phyloP scores from a whole-genome alignment of 64 coral and sea anemone species.

The Montipora foliosa region DNA sequence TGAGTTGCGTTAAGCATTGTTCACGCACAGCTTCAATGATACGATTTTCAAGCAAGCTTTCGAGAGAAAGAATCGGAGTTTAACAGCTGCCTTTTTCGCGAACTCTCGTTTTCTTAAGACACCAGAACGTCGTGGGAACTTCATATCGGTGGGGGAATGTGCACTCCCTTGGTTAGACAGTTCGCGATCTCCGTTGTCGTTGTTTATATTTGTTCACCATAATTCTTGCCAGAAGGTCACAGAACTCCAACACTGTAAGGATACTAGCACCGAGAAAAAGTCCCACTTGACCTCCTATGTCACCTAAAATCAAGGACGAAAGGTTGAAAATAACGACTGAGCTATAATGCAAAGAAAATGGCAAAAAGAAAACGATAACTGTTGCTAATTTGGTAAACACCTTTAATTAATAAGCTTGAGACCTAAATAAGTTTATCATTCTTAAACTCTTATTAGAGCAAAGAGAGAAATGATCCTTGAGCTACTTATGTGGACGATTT shows the following conservation, averaged over 20 bases:
- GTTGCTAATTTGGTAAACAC: too few relatives aligned
- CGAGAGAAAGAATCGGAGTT: too few relatives aligned
- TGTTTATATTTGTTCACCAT: constrained; percentile 71
- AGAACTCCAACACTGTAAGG: constrained; percentile 92
- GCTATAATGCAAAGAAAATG: background rate
- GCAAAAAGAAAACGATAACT: too few relatives aligned
- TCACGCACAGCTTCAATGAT: too few relatives aligned
- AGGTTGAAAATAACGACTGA: background rate
- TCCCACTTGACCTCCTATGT: constrained; percentile 97
- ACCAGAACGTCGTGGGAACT: background rate
- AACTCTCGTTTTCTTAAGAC: background rate
- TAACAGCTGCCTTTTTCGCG: too few relatives aligned
- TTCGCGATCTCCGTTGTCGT: constrained; percentile 4
- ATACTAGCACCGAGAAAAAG: constrained; percentile 98
- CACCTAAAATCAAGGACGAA: constrained; percentile 62
- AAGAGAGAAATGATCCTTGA: too few relatives aligned
- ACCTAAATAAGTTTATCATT: too few relatives aligned
- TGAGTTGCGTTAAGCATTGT: too few relatives aligned
- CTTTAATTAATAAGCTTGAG: background rate
- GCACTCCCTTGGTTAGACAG: background rate
- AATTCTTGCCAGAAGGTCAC: constrained; percentile 91
- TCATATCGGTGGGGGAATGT: background rate
- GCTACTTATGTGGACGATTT: too few relatives aligned
- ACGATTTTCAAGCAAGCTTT: too few relatives aligned
- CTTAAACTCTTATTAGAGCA: too few relatives aligned